These are phyloP conservation scores for Bunonema sp. DNA, from an alignment of 2,888 invertebrate species.

Conservation along the genomic window DNA sequence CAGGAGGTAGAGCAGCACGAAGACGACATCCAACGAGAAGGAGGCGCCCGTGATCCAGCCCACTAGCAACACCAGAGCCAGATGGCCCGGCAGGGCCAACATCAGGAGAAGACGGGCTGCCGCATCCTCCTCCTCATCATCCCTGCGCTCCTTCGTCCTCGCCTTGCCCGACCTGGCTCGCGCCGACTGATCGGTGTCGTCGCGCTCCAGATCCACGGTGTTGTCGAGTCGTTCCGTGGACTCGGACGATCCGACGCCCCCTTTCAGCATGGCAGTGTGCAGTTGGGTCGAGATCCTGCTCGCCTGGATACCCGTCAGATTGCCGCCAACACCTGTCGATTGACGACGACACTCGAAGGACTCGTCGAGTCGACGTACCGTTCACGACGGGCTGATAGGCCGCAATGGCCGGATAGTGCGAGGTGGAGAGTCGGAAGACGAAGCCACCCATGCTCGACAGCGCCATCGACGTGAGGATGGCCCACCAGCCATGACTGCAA, in stretches of 20 bases:
- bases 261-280: slow-evolving; percentile 9
- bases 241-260: neutral
- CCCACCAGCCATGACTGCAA: slow-evolving; percentile 19
- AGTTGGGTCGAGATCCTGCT: slow-evolving; percentile 25
- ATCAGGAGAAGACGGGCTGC: no score
- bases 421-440: slow-evolving; percentile 23
- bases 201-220: no score
- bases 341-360: neutral
- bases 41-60: no score
- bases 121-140: no score
- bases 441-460: slow-evolving; percentile 22
- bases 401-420: slow-evolving; percentile 20
- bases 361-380: slow-evolving; percentile 7
- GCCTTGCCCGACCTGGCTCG: no score
- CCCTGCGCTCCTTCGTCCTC: no score
- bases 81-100: no score
- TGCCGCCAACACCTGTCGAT: slow-evolving; percentile 29
- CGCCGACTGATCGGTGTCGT: no score
- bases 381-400: slow-evolving; percentile 36
- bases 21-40: no score
- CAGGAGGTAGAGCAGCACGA: no score
- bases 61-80: no score
- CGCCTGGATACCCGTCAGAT: slow-evolving; percentile 29
- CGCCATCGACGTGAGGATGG: slow-evolving; percentile 19
- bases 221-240: no score